Base-by-base conservation (phyloP, 2,888 invertebrate species). In the Meghimatium bilineatum region DNA sequence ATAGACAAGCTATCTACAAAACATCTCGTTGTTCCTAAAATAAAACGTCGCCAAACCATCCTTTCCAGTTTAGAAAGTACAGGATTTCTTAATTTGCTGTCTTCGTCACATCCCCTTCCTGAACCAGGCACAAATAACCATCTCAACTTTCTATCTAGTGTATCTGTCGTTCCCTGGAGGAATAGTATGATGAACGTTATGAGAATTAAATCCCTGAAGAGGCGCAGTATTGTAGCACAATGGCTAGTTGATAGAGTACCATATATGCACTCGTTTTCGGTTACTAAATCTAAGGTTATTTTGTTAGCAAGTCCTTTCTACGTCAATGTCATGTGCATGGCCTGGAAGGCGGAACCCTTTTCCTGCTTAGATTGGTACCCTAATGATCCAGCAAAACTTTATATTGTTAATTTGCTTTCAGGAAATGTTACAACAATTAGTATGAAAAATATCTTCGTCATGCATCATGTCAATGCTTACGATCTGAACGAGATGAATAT, bases 201-300 rank as follows among this genome's bases (percentile, higher is more conserved):
- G 2, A 86, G 92, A 49, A 89, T 92, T 23, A 87, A 87, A 80
- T 90, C 90, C 3, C 80, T 87, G 20, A 56, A 85, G 12, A 85
- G 90, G 1, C 85, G 91, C 17, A 90, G 91, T 76, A 85, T 89
- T 14, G 85, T 92, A 34, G 89, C 91, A 0, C 83, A 86, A 29
- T 91, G 91, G 90, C 44, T 83, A 0, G 90, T 91, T 52, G 89
- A 89, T 36, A 86, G 86, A 32, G 87, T 92, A 12, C 92, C 92
- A 0, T 93, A 92, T 85, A 92, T 93, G 92, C 93, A 93, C 84
- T 92, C 92, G 0, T 91, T 93, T 83, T 91, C 90, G 1, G 89
- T 90, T 3, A 91, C 93, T 0, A 36, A 87, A 74, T 87, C 90
- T 63, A 91, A 90, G 82, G 92, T 88, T 34, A 88, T 93, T 66